Evolutionary conservation across 2,888 invertebrate genomes (phyloP), one percentile per base, ranked within the genome.

Genomic region (Epiperipatus broadwayi): DNA sequence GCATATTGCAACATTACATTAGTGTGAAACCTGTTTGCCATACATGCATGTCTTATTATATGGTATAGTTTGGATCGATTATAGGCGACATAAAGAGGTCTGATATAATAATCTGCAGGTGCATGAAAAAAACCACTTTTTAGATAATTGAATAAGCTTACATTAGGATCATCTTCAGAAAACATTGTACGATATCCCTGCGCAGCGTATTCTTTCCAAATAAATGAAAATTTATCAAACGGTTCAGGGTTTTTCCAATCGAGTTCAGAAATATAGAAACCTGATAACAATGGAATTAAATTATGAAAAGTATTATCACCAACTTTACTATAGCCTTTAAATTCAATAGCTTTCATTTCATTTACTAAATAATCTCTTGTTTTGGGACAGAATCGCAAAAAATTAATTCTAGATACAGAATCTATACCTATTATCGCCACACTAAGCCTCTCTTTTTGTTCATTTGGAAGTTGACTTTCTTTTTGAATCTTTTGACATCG

Each of bases 31-130:
- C 72, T 65, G 15, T 69, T 64, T 1, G 78, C 78, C 47, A 77
- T 64, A 52, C 83, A 83, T 31, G n/a, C n/a, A n/a, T n/a, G n/a
- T n/a, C n/a, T n/a, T n/a, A n/a, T n/a, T n/a, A n/a, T n/a, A n/a
- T n/a, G n/a, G 5, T 38, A 25, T 1, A 46, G 20, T 8, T 35
- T 18, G 5, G 44, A 49, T 22, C 43, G 47, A 33, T 54, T 52
- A 48, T 56, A 46, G 1, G 61, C 73, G 25, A 72, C 56, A 50
- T 75, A 70, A 50, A 78, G 75, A 0, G 80, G 75, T 27, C 77
- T 69, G 41, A 77, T 66, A 53, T 81, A 85, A 54, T 79, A 83
- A 54, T 89, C 83, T 0, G 84, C 79, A 0, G 89, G 84, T 38
- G 72, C 70, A n/a, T 65, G 61, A 1, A 61, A 60, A 50, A 89